These are phyloP conservation scores for Cephus runcator DNA, from an alignment of 2,888 invertebrate species.

Conservation along the genomic window DNA sequence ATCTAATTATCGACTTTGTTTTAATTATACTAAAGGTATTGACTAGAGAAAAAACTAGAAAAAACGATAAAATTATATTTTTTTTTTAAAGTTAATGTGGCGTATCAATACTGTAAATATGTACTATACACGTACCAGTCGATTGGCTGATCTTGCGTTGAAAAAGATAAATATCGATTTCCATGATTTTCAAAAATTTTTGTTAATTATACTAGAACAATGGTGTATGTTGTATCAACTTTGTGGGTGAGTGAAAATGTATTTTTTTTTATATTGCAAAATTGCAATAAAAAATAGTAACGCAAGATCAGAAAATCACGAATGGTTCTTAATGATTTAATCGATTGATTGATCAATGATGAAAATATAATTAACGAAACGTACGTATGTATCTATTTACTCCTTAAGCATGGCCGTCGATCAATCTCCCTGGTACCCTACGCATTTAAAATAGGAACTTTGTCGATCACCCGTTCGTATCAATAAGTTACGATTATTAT, in stretches of 20 bases:
- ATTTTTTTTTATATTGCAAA: not conserved
- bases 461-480: slow-evolving; percentile 56
- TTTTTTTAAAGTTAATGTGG: not conserved
- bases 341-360: not conserved
- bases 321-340: not conserved
- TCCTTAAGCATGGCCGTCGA: not conserved
- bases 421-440: slow-evolving; percentile 30
- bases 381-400: not conserved
- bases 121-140: not conserved
- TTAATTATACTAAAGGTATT: slow-evolving; percentile 47
- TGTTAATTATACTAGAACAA: not conserved
- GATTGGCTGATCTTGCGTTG: not conserved
- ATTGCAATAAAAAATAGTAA: not conserved
- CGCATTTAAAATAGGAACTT: slow-evolving; percentile 63
- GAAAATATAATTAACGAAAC: slow-evolving; percentile 2
- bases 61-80: not conserved
- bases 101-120: not conserved
- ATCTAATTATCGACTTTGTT: slow-evolving; percentile 2
- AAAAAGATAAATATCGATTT: not conserved
- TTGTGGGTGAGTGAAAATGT: not conserved
- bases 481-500: slow-evolving; percentile 48
- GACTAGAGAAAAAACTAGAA: slow-evolving; percentile 38
- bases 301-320: not conserved
- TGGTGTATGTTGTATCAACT: not conserved
- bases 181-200: not conserved